Evolutionary conservation across 2,888 invertebrate species (phyloP).

Genomic region (Melanophora roralis): DNA sequence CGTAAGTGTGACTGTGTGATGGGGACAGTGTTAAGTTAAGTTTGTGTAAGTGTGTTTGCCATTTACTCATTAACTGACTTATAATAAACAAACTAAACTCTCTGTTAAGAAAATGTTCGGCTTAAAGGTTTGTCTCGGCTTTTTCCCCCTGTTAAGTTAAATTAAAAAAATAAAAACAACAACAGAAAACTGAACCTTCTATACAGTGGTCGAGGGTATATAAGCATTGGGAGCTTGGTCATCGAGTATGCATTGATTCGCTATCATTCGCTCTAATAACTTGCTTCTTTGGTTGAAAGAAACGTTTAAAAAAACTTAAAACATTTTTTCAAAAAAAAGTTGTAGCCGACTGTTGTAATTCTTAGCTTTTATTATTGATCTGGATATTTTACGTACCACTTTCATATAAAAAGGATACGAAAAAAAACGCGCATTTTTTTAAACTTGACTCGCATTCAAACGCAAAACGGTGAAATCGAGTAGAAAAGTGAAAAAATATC

Average conservation of each 20-base stretch:
- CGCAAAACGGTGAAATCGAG: constrained; percentile 26
- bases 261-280: constrained; percentile 83
- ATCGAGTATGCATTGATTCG: constrained; percentile 83
- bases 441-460: constrained; percentile 14
- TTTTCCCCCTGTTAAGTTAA: constrained; percentile 14
- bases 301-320: constrained; percentile 63
- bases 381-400: constrained; percentile 40
- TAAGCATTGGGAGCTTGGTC: constrained; percentile 82
- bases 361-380: constrained; percentile 67
- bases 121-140: constrained; percentile 54
- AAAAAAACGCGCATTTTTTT: constrained; percentile 33
- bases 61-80: constrained; percentile 39
- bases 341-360: constrained; percentile 76
- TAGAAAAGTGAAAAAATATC: constrained; percentile 39
- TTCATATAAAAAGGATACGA: constrained; percentile 41
- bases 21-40: not conserved
- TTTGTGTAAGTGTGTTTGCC: constrained; percentile 25
- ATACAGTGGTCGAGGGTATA: constrained; percentile 77
- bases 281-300: constrained; percentile 75
- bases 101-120: constrained; percentile 60
- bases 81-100: constrained; percentile 51
- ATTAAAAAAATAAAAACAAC: constrained; percentile 15
- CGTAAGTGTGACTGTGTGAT: not conserved
- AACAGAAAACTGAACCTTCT: constrained; percentile 53
- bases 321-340: constrained; percentile 55